Evolutionary conservation across 2,113 vertebrate species (phyloP), one percentile per base, ranked within the genome.

Genomic region (Condylura cristata): DNA sequence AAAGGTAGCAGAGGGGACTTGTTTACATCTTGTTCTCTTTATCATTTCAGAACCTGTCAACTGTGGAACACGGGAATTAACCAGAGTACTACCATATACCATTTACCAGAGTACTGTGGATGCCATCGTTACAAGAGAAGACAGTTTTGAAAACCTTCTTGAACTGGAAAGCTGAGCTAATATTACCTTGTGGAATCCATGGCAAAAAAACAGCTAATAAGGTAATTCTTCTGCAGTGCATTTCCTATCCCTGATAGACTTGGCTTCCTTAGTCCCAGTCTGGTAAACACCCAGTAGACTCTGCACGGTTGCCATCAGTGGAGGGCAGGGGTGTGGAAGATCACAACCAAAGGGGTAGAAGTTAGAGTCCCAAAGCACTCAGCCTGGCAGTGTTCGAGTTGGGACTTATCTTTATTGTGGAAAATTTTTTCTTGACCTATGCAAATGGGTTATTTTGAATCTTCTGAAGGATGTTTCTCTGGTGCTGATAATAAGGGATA

Each of bases 281-380:
- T 28, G 2, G 22, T 74, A 4, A 34, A 10, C 14, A 32, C 20
- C 22, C 34, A 14, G 28, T 8, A n/a, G 12, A n/a, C 16, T 4
- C 32, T 70, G 56, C 1, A 4, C 8, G 1, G 3, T 82, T 60
- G 28, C 5, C 89, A 9, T n/a, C 39, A 3, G 5, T 3, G 13
- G 12, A 61, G 10, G 26, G 11, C 58, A 34, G 17, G 53, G 51
- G 32, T 80, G 39, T 13, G 24, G 37, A 74, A 8, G 5, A 30
- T 65, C 26, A 7, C 22, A 65, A 5, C 0, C 26, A 8, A 13
- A n/a, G 0, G 24, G 17, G 8, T 30, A 18, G 48, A 90, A 51
- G 12, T 5, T 0, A 26, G 32, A 16, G 17, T 11, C 11, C 26
- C 1, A 0, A 63, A 24, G 10, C 37, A 32, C 1, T 12, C 3